Conservation (phyloP, 2,113 vertebrate genomes). For the Anas platyrhynchos region DNA sequence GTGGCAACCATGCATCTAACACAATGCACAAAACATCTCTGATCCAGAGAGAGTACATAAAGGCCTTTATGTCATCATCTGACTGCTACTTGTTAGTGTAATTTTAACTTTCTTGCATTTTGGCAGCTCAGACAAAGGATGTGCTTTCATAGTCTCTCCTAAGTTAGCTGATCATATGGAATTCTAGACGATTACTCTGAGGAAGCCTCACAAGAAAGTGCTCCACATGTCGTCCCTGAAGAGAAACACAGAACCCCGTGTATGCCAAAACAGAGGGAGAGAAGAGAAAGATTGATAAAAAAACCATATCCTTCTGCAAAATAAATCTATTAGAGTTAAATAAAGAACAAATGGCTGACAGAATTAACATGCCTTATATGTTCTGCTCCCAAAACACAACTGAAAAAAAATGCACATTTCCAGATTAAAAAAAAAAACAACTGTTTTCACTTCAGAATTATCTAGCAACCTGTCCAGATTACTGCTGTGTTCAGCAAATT, state of each 20-base stretch:
- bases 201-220: background rate
- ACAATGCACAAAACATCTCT: background rate
- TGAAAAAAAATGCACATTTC: background rate
- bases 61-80: background rate
- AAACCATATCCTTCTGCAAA: background rate
- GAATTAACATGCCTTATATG: background rate
- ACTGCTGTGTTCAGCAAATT: background rate
- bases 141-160: background rate
- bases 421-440: background rate
- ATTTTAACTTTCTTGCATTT: background rate
- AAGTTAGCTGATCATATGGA: background rate
- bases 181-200: background rate
- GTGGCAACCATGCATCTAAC: background rate
- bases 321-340: background rate
- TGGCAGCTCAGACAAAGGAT: background rate
- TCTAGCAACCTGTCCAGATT: background rate
- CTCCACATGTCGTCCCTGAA: background rate
- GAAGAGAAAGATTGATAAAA: background rate
- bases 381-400: background rate
- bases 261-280: background rate
- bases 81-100: background rate
- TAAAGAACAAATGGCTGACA: background rate
- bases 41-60: background rate
- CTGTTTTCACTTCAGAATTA: background rate
- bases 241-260: background rate